A percentile compares a stretch with the other conserved stretches of the same genome.
phyloP scores from a whole-genome alignment of 2,888 invertebrate species.

The Cheilosia pagana region DNA sequence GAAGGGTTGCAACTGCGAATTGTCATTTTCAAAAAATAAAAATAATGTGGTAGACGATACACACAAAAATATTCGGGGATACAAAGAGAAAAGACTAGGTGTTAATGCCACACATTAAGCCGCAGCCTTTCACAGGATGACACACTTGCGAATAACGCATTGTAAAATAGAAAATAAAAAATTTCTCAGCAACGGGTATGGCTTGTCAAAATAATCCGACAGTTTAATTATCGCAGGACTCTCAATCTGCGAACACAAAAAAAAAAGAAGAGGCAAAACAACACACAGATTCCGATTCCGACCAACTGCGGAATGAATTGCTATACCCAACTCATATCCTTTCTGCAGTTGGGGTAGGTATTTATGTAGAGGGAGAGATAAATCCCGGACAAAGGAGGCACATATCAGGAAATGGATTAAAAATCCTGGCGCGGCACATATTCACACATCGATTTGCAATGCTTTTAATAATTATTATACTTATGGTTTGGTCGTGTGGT shows the following conservation, averaged over 20 bases:
- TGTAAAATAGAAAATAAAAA: constrained; percentile 30
- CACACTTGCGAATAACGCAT: constrained; percentile 32
- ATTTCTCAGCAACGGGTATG: constrained; percentile 50
- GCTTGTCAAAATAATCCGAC: constrained; percentile 83
- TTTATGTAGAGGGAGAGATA: constrained; percentile 17
- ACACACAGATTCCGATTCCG: constrained; percentile 16
- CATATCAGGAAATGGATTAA: constrained; percentile 71
- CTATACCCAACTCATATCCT: constrained; percentile 6
- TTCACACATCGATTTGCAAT: constrained; percentile 49
- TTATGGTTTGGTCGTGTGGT: constrained; percentile 61
- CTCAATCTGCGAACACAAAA: constrained; percentile 7
- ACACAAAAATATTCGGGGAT: constrained; percentile 4
- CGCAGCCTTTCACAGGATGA: not conserved
- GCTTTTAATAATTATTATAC: constrained; percentile 64
- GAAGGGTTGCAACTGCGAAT: constrained; percentile 42
- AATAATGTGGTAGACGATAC: constrained; percentile 50
- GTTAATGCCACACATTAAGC: constrained; percentile 66
- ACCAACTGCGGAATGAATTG: constrained; percentile 58
- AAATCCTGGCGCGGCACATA: constrained; percentile 51
- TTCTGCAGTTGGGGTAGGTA: not conserved
- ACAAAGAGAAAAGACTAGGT: constrained; percentile 30
- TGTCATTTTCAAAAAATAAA: constrained; percentile 31
- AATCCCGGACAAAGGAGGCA: constrained; percentile 53
- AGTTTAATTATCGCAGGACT: constrained; percentile 80
- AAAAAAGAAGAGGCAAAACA: not conserved